phyloP scores from a whole-genome alignment of 2,888 invertebrate species.

The Drosophila cognata region DNA sequence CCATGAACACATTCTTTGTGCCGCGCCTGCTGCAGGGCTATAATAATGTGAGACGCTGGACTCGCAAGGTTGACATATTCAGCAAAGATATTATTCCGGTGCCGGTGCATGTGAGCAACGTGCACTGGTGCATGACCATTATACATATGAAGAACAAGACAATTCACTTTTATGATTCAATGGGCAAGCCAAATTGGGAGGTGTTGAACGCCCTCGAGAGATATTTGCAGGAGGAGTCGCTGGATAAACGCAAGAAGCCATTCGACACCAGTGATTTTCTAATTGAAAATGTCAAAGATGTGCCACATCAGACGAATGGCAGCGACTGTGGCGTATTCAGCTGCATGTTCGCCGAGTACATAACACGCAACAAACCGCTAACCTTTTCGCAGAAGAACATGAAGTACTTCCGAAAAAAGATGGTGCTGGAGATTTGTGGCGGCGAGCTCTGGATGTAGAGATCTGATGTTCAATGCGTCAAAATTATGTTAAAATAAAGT shows the following conservation, averaged over 20 bases:
- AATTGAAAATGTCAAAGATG: constrained; percentile 89
- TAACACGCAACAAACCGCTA: constrained; percentile 90
- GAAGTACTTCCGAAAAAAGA: constrained; percentile 96
- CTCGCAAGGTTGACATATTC: constrained; percentile 93
- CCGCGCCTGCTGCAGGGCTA: constrained; percentile 92
- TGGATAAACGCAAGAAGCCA: constrained; percentile 92
- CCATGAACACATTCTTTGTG: constrained; percentile 98
- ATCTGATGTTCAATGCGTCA: not conserved
- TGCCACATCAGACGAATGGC: constrained; percentile 98
- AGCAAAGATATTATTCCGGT: constrained; percentile 93
- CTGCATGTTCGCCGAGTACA: constrained; percentile 98
- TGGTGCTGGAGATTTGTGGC: constrained; percentile 94
- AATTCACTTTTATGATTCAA: constrained; percentile 95
- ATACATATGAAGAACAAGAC: constrained; percentile 91
- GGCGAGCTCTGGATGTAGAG: constrained; percentile 87
- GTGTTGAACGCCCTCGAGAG: constrained; percentile 90
- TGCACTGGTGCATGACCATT: constrained; percentile 98
- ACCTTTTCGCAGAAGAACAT: constrained; percentile 96
- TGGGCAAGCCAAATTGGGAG: constrained; percentile 92
- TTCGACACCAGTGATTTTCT: constrained; percentile 90
- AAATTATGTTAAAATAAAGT: not conserved
- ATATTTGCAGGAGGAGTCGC: constrained; percentile 93
- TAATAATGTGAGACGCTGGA: constrained; percentile 94
- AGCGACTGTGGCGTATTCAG: constrained; percentile 99
- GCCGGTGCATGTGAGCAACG: constrained; percentile 96